Evolutionary conservation across 2,888 invertebrate genomes (phyloP), one percentile per base, ranked within the genome.

Genomic region (Apamea epomidion): DNA sequence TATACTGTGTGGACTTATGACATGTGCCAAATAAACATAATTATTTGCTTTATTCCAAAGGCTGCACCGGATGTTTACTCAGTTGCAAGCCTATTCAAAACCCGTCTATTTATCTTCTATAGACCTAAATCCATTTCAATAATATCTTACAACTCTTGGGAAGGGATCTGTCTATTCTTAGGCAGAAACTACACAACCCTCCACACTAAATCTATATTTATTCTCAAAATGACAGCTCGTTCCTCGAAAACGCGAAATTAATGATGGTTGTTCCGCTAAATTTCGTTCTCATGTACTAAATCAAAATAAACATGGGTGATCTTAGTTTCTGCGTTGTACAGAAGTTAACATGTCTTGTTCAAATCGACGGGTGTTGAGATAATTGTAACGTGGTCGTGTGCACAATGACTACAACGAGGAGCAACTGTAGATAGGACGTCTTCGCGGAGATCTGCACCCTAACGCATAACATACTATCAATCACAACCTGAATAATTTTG

Each of bases 191-290:
- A 58, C 84, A 70, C 76, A 48, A 72, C 88, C 88, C 88, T 84
- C 85, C 70, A 68, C 68, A 85, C 69, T 83, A 83, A 87, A 84
- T 68, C 88, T 86, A 86, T 87, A 87, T 81, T 87, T 84, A 78
- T 60, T 72, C 64, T 14, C 25, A 69, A 74, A 78, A 74, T 80
- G 85, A 78, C 85, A 87, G 85, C n/a, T 64, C 64, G 74, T 86
- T 86, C 85, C 75, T 72, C 18, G 76, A 71, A 76, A 76, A 72
- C 73, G 78, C 85, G 62, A 80, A 87, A 87, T 81, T 80, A 87
- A 87, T 87, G 75, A 74, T 75, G 54, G 42, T 74, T 68, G 85
- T 84, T 84, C 85, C 74, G 78, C 42, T 78, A 62, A 81, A 60
- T 76, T 84, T 68, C 54, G 42, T 68, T 64, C 78, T 78, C 77